Conservation (phyloP, 2,888 invertebrate genomes). For the Caenorhabditis panamensis region DNA sequence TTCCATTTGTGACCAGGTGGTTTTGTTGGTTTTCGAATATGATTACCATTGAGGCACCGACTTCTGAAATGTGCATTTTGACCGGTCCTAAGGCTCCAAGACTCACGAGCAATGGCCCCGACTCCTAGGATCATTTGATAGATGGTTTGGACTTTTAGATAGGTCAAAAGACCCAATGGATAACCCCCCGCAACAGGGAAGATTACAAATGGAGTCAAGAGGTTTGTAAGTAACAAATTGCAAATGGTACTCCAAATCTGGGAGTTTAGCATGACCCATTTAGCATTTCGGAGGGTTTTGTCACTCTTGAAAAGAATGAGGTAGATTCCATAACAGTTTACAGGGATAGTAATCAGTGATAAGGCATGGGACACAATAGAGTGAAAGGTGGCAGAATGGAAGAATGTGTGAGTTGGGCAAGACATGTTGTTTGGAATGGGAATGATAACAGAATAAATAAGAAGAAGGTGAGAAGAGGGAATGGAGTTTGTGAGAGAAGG, state of each 20-base stretch:
- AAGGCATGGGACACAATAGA: not conserved
- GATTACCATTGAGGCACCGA: constrained; percentile 30
- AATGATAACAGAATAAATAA: not conserved
- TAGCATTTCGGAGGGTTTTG: constrained; percentile 19
- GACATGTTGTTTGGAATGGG: not conserved
- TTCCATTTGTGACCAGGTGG: constrained; percentile 19
- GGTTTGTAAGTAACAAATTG: constrained; percentile 7
- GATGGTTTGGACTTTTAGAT: not conserved
- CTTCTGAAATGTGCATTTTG: not conserved
- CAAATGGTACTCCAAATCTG: constrained; percentile 22
- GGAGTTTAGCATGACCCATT: constrained; percentile 39
- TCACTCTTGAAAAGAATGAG: constrained; percentile 15
- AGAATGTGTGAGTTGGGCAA: not conserved
- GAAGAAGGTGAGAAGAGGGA: not conserved
- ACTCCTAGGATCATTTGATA: constrained; percentile 21
- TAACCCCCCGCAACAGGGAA: constrained; percentile 24
- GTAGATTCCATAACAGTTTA: constrained; percentile 30
- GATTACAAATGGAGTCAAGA: constrained; percentile 13
- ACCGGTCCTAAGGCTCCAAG: not conserved
- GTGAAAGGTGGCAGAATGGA: constrained; percentile 4
- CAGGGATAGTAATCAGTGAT: constrained; percentile 26
- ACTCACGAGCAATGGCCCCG: constrained; percentile 27
- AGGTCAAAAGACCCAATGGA: not conserved
- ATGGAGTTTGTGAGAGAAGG: too few relatives aligned
- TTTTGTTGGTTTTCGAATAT: constrained; percentile 41